Evolutionary conservation across 2,888 invertebrate species (phyloP).

Genomic region (Diaprepes abbreviatus): DNA sequence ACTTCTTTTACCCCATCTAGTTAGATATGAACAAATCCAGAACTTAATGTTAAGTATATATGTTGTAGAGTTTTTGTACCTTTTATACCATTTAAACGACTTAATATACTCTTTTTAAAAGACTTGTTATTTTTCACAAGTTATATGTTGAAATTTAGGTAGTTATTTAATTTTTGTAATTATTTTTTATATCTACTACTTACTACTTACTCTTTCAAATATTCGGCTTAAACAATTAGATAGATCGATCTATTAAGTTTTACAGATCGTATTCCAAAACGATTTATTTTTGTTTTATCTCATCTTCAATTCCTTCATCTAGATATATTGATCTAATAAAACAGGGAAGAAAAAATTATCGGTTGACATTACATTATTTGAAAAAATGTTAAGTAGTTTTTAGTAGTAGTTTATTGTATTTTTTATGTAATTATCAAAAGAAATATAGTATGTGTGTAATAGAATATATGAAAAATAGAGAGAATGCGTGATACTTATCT

Average conservation of each 20-base stretch:
- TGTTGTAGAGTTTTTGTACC: constrained; percentile 20
- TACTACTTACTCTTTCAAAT: not conserved
- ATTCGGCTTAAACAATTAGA: too few species aligned
- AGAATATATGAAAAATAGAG: not conserved
- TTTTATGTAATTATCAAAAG: constrained; percentile 15
- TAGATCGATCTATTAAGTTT: too few species aligned
- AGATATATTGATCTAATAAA: too few species aligned
- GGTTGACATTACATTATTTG: too few species aligned
- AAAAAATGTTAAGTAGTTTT: constrained; percentile 2
- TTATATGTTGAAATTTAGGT: constrained; percentile 24
- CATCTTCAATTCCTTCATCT: too few species aligned
- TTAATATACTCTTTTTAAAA: constrained; percentile 26
- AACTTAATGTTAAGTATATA: constrained; percentile 5
- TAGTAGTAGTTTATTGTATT: not conserved
- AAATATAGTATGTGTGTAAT: not conserved
- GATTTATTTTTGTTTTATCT: too few species aligned
- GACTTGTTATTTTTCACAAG: constrained; percentile 20
- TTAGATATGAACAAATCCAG: not conserved
- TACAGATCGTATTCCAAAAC: too few species aligned
- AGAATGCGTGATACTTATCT: constrained; percentile 2
- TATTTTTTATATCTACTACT: not conserved
- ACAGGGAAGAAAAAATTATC: too few species aligned
- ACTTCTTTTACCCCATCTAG: not conserved
- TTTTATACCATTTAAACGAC: constrained; percentile 14
- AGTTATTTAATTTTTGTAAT: constrained; percentile 32